Conservation (phyloP, 2,888 invertebrate genomes). For the Microchrysa polita region DNA sequence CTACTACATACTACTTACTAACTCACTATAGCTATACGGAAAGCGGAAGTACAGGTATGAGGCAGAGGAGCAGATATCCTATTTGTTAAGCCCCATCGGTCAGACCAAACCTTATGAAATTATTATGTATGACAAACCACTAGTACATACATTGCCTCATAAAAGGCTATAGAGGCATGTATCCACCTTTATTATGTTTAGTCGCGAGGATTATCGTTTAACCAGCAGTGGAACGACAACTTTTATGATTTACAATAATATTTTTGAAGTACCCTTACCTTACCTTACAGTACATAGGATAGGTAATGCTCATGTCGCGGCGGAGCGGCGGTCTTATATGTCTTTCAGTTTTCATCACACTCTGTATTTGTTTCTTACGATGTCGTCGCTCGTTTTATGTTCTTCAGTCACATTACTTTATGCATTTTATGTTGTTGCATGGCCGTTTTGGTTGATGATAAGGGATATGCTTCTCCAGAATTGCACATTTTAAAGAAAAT, state of each 20-base stretch:
- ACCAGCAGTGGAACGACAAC: conserved; percentile 1
- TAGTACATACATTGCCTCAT: not conserved
- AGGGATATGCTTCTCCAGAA: not conserved
- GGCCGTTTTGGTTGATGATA: not conserved
- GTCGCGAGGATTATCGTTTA: conserved; percentile 3
- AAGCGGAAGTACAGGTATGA: conserved; percentile 42
- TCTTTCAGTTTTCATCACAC: conserved; percentile 13
- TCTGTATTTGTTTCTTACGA: not conserved
- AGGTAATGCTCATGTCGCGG: conserved; percentile 14
- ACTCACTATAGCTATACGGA: conserved; percentile 13
- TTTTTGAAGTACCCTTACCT: too few species aligned
- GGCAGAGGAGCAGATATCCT: conserved; percentile 30
- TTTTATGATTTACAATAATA: conserved; percentile 30
- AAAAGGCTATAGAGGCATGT: not conserved
- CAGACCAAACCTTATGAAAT: conserved; percentile 3
- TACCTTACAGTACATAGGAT: too few species aligned
- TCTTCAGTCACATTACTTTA: not conserved
- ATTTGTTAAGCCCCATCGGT: conserved; percentile 9
- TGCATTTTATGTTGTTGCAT: not conserved
- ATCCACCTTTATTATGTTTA: conserved; percentile 31
- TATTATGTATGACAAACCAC: too few species aligned
- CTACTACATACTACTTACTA: conserved; percentile 25
- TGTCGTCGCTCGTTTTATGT: not conserved
- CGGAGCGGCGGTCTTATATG: too few species aligned
- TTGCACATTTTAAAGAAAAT: too few species aligned